Evolutionary conservation across 2,797 vertebrate genomes (phyloP), one percentile per base, ranked within the genome.

Genomic region (Eidolon dupreanum): DNA sequence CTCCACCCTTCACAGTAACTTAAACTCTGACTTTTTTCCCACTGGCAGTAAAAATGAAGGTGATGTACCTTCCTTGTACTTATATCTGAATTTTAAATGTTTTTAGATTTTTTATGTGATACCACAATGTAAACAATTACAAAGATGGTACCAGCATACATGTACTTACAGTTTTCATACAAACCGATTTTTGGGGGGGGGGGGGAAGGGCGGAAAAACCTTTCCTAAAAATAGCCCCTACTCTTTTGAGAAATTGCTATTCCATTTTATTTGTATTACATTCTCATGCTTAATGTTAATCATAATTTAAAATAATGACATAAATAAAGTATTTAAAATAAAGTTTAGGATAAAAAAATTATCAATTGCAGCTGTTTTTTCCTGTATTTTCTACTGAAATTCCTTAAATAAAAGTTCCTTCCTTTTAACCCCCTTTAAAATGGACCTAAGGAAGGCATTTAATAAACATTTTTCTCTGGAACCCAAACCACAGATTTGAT

Each of bases 261-360:
- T 82, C 88, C 86, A 88, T 82, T 95, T 81, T 94, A 90, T 87
- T 93, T 92, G 33, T 41, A 87, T 88, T 82, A 59, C 87, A 90
- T 93, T 93, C 19, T 81, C 26, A 19, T 93, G 63, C 28, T 96
- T 57, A 88, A 85, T 63, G 95, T 91, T 94, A 93, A 66, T 77
- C 22, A 28, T 57, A 71, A 61, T 73, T 81, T 92, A 26, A 24
- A 53, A 83, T 70, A 43, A 36, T 68, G 87, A 38, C 85, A 49
- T 86, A 81, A 91, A 87, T 71, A 46, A 93, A 93, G 5, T 3
- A 63, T 88, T 95, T 36, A 75, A 71, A 93, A 43, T 78, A 41
- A 93, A 92, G 24, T 71, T 82, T 93, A 92, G 70, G 26, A 13
- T 65, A 26, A n/a, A 66, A 96, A 85, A 46, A 94, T 22, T 70